These are phyloP conservation scores for Misgurnus mizolepis DNA, from an alignment of 2,113 vertebrate genomes.

Conservation along the genomic window DNA sequence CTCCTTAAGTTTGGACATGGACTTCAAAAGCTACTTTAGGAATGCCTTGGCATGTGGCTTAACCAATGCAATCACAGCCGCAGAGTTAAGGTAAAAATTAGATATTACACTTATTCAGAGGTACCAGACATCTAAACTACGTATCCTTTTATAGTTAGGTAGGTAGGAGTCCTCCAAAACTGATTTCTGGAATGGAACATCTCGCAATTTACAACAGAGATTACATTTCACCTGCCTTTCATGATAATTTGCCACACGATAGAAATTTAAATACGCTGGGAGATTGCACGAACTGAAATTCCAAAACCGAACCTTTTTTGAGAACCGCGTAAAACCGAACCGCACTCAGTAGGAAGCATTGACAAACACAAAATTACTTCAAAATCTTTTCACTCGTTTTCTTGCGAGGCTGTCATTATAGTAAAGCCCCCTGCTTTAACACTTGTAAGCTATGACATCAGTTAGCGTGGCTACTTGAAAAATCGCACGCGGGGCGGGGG, in stretches of 20 bases:
- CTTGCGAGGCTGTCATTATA: constrained; percentile 21
- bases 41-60: neutral
- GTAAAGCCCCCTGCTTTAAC: constrained; percentile 46
- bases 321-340: neutral
- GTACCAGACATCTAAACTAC: neutral
- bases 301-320: constrained; percentile 35
- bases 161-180: neutral
- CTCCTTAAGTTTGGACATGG: neutral
- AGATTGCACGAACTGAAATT: constrained; percentile 44
- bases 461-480: constrained; percentile 60
- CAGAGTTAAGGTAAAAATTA: neutral
- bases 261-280: constrained; percentile 52
- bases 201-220: constrained; percentile 2
- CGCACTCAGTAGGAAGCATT: neutral
- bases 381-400: constrained; percentile 5
- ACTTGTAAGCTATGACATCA: constrained; percentile 77
- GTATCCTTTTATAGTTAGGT: neutral
- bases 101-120: neutral
- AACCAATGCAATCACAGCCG: neutral
- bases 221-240: constrained; percentile 6
- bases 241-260: constrained; percentile 64
- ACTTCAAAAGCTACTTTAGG: constrained; percentile 1
- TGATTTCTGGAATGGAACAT: constrained; percentile 5
- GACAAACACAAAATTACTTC: constrained; percentile 7
- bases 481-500: constrained; percentile 68